Evolutionary conservation across 2,888 invertebrate genomes (phyloP), one percentile per base, ranked within the genome.

Genomic region (Onthophagus sagittarius): DNA sequence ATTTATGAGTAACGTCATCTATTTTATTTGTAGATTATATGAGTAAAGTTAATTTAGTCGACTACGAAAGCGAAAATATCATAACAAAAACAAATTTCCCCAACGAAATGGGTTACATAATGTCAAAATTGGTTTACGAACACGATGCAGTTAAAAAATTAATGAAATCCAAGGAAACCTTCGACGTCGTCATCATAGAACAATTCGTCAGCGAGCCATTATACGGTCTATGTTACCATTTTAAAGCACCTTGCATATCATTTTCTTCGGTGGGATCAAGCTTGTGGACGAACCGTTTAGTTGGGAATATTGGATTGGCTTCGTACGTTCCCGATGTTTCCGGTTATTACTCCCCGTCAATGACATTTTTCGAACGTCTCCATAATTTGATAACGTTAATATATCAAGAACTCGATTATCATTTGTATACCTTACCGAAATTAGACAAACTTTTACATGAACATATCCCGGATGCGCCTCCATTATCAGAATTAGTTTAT

Each of bases 281-380:
- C 71, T 83, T 84, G 65, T 84, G 84, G 77, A 84, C 86, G 78
- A 86, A 86, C 69, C 23, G 71, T 11, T 67, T 85, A 75, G 84
- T 87, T 81, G 88, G 87, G 0, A 80, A 86, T 62, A 84, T 87
- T 0, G 82, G 82, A 0, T 85, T 87, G 0, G 86, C 85, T 79
- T 86, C 89, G 0, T 86, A 86, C 80, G 85, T 87, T 33, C 87
- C 88, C 0, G 85, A 86, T 62, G 83, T 83, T 3, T 85, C 86
- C 73, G 74, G 85, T 72, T 81, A 84, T 2, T 86, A 81, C 72
- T 79, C 83, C 7, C 83, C 87, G 32, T 81, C 80, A 69, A 88
- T 88, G 82, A 87, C 82, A 32, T 89, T 91, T 76, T 82, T 82
- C 79, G 86, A 88, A 77, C 81, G 91, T 76, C 63, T 89, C 0